Conservation (phyloP, 2,113 vertebrate genomes). For the Poeciliopsis occidentalis region DNA sequence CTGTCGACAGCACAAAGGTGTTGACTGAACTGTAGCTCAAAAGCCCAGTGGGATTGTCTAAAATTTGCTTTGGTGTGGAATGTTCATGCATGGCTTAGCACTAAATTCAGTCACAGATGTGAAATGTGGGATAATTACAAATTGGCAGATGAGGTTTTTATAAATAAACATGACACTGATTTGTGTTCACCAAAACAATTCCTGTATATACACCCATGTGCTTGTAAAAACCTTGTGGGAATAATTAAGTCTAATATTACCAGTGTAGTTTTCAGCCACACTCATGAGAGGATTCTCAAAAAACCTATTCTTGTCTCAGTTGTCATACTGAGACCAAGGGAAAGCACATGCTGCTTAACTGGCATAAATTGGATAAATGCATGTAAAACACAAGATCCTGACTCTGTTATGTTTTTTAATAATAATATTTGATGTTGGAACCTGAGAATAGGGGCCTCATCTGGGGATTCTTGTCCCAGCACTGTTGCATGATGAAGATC, state of each 20-base stretch:
- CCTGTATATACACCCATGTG: neutral
- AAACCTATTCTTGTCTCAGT: neutral
- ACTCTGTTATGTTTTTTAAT: neutral
- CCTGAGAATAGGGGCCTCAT: conserved; percentile 80
- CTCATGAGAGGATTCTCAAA: no score
- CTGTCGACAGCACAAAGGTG: neutral
- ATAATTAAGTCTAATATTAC: neutral
- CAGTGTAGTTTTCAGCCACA: neutral
- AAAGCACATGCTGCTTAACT: neutral
- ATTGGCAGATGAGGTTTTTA: conserved; percentile 2
- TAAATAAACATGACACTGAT: conserved; percentile 21
- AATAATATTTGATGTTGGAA: conserved; percentile 12
- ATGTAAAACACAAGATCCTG: neutral
- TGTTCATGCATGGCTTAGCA: conserved; percentile 17
- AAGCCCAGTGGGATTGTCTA: neutral
- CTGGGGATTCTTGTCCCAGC: conserved; percentile 83
- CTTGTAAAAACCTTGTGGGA: neutral
- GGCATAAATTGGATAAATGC: neutral
- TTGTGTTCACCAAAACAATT: neutral
- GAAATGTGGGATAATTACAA: neutral
- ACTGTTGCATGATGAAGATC: conserved; percentile 83
- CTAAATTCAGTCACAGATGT: conserved; percentile 8
- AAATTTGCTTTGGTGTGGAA: conserved; percentile 1
- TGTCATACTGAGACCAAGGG: neutral
- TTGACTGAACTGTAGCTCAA: neutral